phyloP scores from a whole-genome alignment of 2,797 vertebrate species.

The Coregonus sp. region DNA sequence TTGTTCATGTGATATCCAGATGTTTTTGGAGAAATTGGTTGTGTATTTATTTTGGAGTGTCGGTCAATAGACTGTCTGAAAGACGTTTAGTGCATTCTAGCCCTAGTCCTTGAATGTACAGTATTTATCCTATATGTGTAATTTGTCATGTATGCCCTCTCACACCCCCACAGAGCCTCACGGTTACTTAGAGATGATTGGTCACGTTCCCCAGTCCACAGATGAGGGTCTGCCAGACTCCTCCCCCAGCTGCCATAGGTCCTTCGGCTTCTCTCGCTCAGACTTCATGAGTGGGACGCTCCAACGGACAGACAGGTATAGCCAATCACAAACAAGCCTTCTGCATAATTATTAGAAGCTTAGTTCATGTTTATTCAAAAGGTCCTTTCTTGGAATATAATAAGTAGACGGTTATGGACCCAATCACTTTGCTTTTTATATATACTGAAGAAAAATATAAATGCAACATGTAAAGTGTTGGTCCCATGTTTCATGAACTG shows the following conservation, averaged over 20 bases:
- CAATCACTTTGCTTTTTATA: background rate
- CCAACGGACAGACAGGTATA: conserved; percentile 80
- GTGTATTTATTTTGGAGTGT: no score
- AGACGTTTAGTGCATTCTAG: no score
- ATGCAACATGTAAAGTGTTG: no score
- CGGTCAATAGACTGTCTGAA: no score
- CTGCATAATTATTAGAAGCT: background rate
- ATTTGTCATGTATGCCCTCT: conserved; percentile 8
- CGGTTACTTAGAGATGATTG: conserved; percentile 70
- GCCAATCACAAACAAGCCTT: conserved; percentile 32
- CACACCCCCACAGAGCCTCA: conserved; percentile 70
- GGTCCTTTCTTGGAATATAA: background rate
- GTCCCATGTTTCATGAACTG: no score
- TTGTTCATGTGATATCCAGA: background rate
- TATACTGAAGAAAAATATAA: no score
- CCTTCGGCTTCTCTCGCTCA: conserved; percentile 67
- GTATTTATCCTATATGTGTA: no score
- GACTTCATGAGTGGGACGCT: conserved; percentile 63
- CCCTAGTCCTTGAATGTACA: no score
- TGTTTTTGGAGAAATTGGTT: background rate
- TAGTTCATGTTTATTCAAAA: background rate
- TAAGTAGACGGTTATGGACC: background rate
- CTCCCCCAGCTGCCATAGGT: conserved; percentile 70
- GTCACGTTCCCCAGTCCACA: conserved; percentile 63
- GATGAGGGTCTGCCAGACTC: conserved; percentile 69